Evolutionary conservation across 2,113 vertebrate species (phyloP), one percentile per base, ranked within the genome.

Genomic region (Tringa solitaria): DNA sequence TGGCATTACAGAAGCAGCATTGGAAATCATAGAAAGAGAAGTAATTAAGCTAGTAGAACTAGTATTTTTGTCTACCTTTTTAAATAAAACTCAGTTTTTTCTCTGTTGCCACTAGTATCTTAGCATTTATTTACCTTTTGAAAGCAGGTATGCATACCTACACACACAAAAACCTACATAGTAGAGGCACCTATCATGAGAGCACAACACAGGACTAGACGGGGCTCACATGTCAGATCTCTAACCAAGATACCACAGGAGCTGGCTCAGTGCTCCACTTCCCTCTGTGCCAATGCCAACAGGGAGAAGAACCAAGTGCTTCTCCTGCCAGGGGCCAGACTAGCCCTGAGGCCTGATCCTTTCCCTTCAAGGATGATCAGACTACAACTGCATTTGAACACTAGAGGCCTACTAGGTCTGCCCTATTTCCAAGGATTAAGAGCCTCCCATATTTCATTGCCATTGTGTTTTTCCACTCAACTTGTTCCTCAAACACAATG

Each of bases 161-260:
- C 0, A 4, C 21, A 76, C 26, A 28, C 19, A 54, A 45, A 90
- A 65, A 18, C 32, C 27, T 50, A 8, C 4, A 18, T 3, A 64
- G 32, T 6, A 74, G 24, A 39, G 20, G 23, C 46, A 30, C 8
- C 75, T 70, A 20, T 10, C 35, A 50, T n/a, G 18, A 46, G 2
- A 78, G 21, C 21, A 70, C 23, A 82, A 59, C 35, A 14, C 2
- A 3, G 78, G 32, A 23, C 61, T 37, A 35, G 12, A 50, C 5
- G 18, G 16, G 24, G 28, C n/a, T 90, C 43, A 37, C 32, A 41
- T 1, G 8, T 24, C 35, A 82, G 33, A 68, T 51, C 33, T 33
- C 41, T 56, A 64, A 54, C 39, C 1, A 7, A 64, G 57, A 26
- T 28, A 60, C 82, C 13, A 27, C 1, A 0, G 0, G 22, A 28